Conservation (phyloP, 2,113 vertebrate species). For the Telmatochromis sp. region DNA sequence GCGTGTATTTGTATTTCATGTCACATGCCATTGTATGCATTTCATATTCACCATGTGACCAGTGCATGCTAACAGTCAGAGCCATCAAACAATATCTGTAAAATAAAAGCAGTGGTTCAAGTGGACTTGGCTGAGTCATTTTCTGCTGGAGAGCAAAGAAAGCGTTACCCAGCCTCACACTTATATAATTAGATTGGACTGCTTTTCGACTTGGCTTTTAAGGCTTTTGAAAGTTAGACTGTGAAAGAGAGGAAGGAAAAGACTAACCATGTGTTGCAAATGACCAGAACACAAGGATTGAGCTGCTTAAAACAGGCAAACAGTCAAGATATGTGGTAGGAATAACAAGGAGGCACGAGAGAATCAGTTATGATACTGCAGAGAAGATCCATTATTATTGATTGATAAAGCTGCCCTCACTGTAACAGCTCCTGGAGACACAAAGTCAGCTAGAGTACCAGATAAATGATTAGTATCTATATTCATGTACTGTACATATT, state of each 20-base stretch:
- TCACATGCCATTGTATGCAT: slow-evolving; percentile 27
- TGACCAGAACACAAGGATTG: background rate
- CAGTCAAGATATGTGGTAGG: background rate
- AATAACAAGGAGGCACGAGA: background rate
- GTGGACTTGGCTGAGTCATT: slow-evolving; percentile 21
- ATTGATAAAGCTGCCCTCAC: background rate
- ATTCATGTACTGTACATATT: background rate
- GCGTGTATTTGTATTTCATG: slow-evolving; percentile 14
- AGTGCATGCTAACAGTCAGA: slow-evolving; percentile 22
- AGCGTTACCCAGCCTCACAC: background rate
- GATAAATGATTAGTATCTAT: background rate
- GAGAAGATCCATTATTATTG: background rate
- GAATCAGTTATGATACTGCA: background rate
- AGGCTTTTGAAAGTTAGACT: background rate
- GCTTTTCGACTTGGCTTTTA: background rate
- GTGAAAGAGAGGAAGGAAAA: background rate
- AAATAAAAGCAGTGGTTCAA: slow-evolving; percentile 35
- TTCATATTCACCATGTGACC: slow-evolving; percentile 25
- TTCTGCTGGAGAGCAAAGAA: background rate
- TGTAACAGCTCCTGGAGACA: background rate
- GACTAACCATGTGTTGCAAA: slow-evolving; percentile 10
- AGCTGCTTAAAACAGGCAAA: background rate
- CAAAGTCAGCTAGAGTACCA: background rate
- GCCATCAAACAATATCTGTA: slow-evolving; percentile 12
- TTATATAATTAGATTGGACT: background rate